These are phyloP conservation scores for Pangasius krempfi DNA, from an alignment of 2,797 vertebrate genomes.

Conservation along the genomic window DNA sequence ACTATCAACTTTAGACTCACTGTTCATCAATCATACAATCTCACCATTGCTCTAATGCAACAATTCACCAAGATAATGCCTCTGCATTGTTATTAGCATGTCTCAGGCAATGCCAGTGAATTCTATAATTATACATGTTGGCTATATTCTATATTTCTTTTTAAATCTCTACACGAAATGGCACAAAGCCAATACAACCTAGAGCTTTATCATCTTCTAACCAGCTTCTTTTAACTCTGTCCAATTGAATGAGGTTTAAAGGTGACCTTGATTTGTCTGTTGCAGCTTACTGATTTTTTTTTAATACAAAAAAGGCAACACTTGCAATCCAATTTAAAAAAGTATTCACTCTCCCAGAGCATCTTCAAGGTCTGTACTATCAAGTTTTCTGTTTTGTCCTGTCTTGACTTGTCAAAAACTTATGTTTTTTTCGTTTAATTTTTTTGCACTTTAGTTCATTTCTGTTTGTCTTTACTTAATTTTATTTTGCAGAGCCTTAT, in stretches of 20 bases:
- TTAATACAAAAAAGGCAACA: not conserved
- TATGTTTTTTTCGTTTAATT: not conserved
- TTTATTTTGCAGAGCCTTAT: not conserved
- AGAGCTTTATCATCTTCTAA: not conserved
- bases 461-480: not conserved
- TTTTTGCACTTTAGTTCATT: not conserved
- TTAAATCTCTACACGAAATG: not conserved
- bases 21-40: not conserved
- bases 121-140: not conserved
- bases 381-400: not conserved
- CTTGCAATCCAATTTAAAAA: not conserved
- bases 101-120: not conserved
- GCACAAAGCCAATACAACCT: no score
- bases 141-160: not conserved
- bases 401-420: not conserved
- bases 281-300: not conserved
- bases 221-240: not conserved
- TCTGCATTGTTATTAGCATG: not conserved
- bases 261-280: not conserved
- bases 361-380: not conserved
- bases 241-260: not conserved
- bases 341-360: not conserved
- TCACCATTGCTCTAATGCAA: not conserved
- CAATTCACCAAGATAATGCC: not conserved
- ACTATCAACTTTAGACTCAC: not conserved